A percentile compares a stretch with the other conserved stretches of the same genome.
These are phyloP conservation scores for Nyctibius bracteatus DNA, from an alignment of 2,113 vertebrate species.

Conservation along the genomic window DNA sequence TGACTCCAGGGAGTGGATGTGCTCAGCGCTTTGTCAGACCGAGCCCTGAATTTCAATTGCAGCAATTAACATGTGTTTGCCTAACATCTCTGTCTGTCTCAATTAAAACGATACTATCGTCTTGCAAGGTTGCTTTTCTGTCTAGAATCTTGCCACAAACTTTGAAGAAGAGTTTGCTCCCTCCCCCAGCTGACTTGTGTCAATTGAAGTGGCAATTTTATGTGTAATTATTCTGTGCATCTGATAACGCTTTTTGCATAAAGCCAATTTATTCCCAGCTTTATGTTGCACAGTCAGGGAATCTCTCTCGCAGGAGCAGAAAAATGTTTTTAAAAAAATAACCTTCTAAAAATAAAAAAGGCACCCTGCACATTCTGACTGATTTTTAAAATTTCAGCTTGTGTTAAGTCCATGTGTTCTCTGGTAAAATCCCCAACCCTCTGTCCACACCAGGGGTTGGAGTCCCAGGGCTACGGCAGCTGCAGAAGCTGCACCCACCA, in stretches of 20 bases:
- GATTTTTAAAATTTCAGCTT: neutral
- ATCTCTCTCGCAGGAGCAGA: neutral
- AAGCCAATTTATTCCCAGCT: neutral
- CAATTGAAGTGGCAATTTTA: conserved; percentile 43
- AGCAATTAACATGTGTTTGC: conserved; percentile 32
- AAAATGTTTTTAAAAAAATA: neutral
- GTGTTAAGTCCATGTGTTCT: neutral
- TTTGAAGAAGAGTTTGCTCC: neutral
- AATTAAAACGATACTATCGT: conserved; percentile 62
- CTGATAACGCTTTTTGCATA: neutral
- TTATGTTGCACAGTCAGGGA: neutral
- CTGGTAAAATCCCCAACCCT: neutral
- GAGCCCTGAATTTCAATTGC: conserved; percentile 42
- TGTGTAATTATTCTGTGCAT: conserved; percentile 14
- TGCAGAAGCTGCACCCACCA: neutral
- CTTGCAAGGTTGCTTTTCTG: conserved; percentile 33
- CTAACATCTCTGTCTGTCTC: conserved; percentile 41
- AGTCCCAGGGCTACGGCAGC: neutral
- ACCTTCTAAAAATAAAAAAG: neutral
- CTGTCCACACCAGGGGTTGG: neutral
- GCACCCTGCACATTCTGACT: neutral
- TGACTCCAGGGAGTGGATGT: conserved; percentile 25
- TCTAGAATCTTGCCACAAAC: conserved; percentile 4
- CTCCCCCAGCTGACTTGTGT: neutral
- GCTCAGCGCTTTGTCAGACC: conserved; percentile 34